A percentile compares a stretch with the other conserved stretches of the same genome.
Conservation (phyloP, 2,888 invertebrate species). For the Eugnorisma glareosa region DNA sequence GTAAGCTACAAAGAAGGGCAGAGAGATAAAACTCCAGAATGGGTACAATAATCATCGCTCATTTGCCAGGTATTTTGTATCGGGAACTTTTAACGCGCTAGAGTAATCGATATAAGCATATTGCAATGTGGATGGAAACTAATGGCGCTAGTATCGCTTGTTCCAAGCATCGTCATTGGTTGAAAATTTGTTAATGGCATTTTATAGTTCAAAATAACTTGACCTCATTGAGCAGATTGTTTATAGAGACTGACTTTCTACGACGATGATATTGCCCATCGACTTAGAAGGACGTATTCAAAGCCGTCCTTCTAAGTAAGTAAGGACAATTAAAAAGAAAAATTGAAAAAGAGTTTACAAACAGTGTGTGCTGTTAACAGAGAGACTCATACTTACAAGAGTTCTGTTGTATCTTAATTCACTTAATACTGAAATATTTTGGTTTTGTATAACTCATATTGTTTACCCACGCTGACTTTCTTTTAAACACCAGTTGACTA, state of each 20-base stretch:
- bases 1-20: background rate
- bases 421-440: background rate
- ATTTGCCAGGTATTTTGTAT: background rate
- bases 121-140: background rate
- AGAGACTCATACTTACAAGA: background rate
- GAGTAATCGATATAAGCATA: background rate
- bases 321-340: background rate
- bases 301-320: too few species aligned
- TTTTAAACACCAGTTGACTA: slow-evolving; percentile 89
- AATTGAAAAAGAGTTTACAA: background rate
- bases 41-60: background rate
- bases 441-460: background rate
- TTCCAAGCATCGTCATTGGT: background rate
- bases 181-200: background rate
- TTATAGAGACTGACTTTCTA: background rate
- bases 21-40: background rate
- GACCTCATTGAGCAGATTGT: background rate
- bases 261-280: background rate
- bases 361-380: background rate
- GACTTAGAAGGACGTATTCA: too few species aligned
- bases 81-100: background rate
- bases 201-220: background rate
- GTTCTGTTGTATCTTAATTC: background rate
- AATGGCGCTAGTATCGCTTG: background rate
- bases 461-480: background rate